Percentiles rank a stretch among this genome's conserved stretches.
Conservation (phyloP, 2,113 vertebrate species). For the Nycticebus coucang region DNA sequence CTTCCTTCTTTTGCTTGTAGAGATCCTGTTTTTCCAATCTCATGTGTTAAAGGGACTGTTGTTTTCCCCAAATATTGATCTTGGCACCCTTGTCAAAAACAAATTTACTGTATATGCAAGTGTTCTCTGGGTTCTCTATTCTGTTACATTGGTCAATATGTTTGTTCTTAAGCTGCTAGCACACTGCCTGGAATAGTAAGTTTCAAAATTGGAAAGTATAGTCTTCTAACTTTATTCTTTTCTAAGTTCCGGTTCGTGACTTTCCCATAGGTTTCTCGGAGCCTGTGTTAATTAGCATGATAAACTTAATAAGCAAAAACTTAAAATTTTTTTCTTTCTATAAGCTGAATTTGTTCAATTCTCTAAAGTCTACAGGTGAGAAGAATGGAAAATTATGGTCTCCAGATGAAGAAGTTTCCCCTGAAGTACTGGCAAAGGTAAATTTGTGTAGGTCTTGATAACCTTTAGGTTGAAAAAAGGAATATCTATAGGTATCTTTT, state of each 20-base stretch:
- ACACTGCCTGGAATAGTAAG: background rate
- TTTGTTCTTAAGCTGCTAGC: background rate
- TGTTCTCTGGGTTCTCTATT: background rate
- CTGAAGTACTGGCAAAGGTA: conserved; percentile 98
- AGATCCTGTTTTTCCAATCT: background rate
- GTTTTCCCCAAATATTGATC: conserved; percentile 16
- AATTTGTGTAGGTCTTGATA: conserved; percentile 50
- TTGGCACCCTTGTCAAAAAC: background rate
- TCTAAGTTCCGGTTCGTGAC: background rate
- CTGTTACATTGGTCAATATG: background rate
- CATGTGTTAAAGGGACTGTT: background rate
- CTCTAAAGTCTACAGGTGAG: conserved; percentile 94
- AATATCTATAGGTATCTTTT: background rate
- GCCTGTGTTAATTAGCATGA: background rate
- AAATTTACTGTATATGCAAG: background rate
- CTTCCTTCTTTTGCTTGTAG: background rate
- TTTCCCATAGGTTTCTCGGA: background rate
- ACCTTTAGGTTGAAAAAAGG: background rate
- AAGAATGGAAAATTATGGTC: conserved; percentile 99
- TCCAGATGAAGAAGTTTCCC: conserved; percentile 97
- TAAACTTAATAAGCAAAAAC: conserved; percentile 14
- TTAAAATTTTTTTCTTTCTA: background rate
- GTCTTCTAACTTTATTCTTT: conserved; percentile 27
- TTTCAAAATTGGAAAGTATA: conserved; percentile 1
- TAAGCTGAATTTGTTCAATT: conserved; percentile 79